These are phyloP conservation scores for Podarcis cretensis DNA, from an alignment of 2,113 vertebrate species.

Conservation along the genomic window DNA sequence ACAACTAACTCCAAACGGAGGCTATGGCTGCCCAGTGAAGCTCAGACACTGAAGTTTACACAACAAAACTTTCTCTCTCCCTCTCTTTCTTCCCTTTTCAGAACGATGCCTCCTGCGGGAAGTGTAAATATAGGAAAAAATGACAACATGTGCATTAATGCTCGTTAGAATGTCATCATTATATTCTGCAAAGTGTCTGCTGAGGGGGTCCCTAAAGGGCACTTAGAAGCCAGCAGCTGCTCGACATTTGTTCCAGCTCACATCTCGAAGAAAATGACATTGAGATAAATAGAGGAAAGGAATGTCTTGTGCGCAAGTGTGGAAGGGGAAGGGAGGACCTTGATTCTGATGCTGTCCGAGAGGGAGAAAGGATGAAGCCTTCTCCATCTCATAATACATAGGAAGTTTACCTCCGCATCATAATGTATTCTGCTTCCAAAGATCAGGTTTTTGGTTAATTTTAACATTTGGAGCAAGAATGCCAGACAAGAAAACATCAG, in stretches of 20 bases:
- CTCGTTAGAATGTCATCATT: slow-evolving; percentile 88
- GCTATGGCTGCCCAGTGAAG: not conserved
- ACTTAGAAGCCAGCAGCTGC: slow-evolving; percentile 85
- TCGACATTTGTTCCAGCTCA: slow-evolving; percentile 84
- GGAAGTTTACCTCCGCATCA: not conserved
- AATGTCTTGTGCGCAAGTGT: not conserved
- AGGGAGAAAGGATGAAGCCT: no score
- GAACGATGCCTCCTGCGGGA: slow-evolving; percentile 82
- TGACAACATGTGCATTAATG: slow-evolving; percentile 85
- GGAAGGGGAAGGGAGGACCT: not conserved
- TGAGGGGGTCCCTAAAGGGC: slow-evolving; percentile 83
- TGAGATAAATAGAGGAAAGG: slow-evolving; percentile 68
- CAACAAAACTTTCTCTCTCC: slow-evolving; percentile 59
- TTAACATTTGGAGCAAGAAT: not conserved
- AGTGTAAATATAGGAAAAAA: slow-evolving; percentile 83
- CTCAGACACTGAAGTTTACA: not conserved
- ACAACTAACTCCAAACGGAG: not conserved
- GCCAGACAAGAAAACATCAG: no score
- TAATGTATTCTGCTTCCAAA: not conserved
- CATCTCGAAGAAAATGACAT: slow-evolving; percentile 81
- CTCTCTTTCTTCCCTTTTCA: slow-evolving; percentile 54
- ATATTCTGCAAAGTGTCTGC: slow-evolving; percentile 81
- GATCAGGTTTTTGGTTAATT: not conserved
- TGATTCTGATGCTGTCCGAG: not conserved
- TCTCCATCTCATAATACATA: no score